Evolutionary conservation across 2,113 vertebrate genomes (phyloP), one percentile per base, ranked within the genome.

Genomic region (Anolis sagrei): DNA sequence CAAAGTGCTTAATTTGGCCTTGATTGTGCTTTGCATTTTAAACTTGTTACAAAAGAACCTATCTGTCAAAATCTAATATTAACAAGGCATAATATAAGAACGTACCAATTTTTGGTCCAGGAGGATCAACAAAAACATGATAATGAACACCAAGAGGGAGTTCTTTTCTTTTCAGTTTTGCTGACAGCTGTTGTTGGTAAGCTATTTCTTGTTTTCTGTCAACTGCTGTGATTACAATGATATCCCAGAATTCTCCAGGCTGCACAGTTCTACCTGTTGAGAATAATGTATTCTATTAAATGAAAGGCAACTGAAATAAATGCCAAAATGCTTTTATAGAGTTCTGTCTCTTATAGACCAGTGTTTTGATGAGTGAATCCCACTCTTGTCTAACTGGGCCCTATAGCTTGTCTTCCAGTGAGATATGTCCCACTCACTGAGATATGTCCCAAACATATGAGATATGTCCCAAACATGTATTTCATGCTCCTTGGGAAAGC

Each of bases 91-190:
- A 10, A 2, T 61, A 29, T 44, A 27, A n/a, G 83, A 77, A 70
- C 95, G n/a, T 90, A 97, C 98, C 98, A 91, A 98, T 98, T 93
- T 98, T 98, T 21, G 86, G 70, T 78, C 97, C 98, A 4, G 97
- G 94, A 2, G 98, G 98, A 92, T 99, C 98, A 74, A 94, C 96
- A 76, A 98, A 96, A 83, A 99, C 97, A 8, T 96, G 96, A 90
- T 97, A 99, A 1, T 91, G 93, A 48, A 95, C 82, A 8, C 96
- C 96, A 36, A 96, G 91, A 0, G 98, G 98, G 32, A 99, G 96
- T 84, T 98, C 97, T 10, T 83, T 95, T 70, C 96, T 94, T n/a
- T 92, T 62, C 25, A 97, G 89, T 90, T 99, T 99, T 81, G 94
- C 93, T 1, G 90, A 87, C 48, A 99, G 94, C 92, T 99, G 98